Conservation (phyloP, 2,888 invertebrate species). For the Archips crataeganus region DNA sequence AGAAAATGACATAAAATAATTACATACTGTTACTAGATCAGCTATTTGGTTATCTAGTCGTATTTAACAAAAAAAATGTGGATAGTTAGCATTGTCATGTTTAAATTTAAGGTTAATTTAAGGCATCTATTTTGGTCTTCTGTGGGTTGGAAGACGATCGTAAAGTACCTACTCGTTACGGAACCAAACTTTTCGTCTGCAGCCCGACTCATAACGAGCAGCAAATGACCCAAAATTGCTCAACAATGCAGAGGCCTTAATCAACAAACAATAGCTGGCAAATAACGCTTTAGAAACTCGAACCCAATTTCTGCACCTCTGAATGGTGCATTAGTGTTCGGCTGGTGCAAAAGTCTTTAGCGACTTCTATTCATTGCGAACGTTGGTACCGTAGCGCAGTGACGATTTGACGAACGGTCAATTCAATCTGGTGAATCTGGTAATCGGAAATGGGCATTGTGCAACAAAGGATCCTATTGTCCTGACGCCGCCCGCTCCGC, state of each 20-base stretch:
- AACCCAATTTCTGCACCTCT: conserved; percentile 3
- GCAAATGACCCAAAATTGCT: conserved; percentile 12
- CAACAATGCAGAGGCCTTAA: background rate
- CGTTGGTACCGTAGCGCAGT: conserved; percentile 71
- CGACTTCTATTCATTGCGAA: conserved; percentile 50
- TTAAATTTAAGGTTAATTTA: too few relatives aligned
- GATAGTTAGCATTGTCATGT: too few relatives aligned
- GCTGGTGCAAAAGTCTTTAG: conserved; percentile 25
- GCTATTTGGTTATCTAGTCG: too few relatives aligned
- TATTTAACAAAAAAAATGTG: background rate
- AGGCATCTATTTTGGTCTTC: background rate
- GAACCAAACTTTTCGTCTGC: background rate
- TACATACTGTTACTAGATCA: too few relatives aligned
- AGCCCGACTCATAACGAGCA: background rate
- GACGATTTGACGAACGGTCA: conserved; percentile 74
- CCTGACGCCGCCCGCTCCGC: conserved; percentile 50
- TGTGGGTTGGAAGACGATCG: background rate
- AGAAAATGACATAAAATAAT: too few relatives aligned
- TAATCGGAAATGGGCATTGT: conserved; percentile 85
- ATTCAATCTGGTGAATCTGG: conserved; percentile 79
- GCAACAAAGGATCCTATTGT: conserved; percentile 82
- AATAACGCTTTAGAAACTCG: conserved; percentile 5
- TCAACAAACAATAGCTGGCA: conserved; percentile 15
- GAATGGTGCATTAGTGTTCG: conserved; percentile 9
- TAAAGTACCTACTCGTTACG: background rate